Evolutionary conservation across 2,888 invertebrate genomes (phyloP), one percentile per base, ranked within the genome.

Genomic region (Acronicta aceris): DNA sequence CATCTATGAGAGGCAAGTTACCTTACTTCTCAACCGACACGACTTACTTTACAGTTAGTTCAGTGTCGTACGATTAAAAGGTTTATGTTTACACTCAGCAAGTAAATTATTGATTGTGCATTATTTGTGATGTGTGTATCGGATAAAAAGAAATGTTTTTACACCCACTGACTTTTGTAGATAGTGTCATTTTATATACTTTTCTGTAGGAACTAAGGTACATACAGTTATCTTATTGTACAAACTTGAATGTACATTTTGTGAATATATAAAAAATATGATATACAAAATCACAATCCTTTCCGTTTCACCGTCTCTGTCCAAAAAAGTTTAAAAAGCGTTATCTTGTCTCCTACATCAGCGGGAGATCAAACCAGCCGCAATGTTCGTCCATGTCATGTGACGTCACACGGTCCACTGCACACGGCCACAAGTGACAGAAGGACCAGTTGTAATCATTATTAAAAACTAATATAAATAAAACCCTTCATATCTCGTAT

Each of bases 331-430:
- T 40, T 50, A 47, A 17, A 40, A 21, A 36, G 21, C 41, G 43
- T 21, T 72, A 72, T 68, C 71, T 33, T 17, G 49, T 38, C 25
- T 64, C 62, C 69, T 43, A 42, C 61, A 67, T 76, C 67, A 25
- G 27, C 6, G 2, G 17, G 49, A 66, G 63, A 71, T 74, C 71
- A 77, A 77, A 67, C 77, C 57, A 12, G 59, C 69, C 69, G 72
- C 77, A 59, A 60, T 64, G 60, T 43, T 60, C 71, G 59, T 54
- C 36, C 74, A 53, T 40, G 74, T 71, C 76, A 25, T n/a, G 50
- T 72, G 74, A 74, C 70, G 70, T 77, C 74, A 71, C 17, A 58
- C 64, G 74, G 56, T 50, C 59, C 62, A 38, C 38, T 58, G 74
- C 57, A 52, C 65, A 47, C 62, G 30, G 7, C 7, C 10, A 0